Evolutionary conservation across 2,113 vertebrate species (phyloP).

Genomic region (Callospermophilus lateralis): DNA sequence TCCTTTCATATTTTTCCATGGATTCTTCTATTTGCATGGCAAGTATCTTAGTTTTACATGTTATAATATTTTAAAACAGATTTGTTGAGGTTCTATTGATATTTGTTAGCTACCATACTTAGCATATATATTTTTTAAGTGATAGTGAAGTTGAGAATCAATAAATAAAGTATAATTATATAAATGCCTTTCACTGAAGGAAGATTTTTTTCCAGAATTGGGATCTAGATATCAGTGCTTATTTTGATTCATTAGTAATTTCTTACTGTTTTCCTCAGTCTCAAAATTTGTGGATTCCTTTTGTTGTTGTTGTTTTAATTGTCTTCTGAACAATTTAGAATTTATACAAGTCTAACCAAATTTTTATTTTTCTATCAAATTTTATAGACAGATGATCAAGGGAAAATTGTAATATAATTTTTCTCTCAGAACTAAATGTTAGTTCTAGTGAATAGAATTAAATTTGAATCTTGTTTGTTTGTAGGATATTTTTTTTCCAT

Average conservation of each 20-base stretch:
- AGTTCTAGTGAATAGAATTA: background rate
- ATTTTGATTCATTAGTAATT: background rate
- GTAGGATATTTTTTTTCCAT: background rate
- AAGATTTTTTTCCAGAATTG: background rate
- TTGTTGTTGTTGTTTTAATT: background rate
- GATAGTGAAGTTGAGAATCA: conserved; percentile 18
- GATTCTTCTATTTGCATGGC: background rate
- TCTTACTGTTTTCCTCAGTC: background rate
- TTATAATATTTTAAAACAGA: conserved; percentile 3
- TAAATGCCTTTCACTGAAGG: background rate
- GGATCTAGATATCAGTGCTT: background rate
- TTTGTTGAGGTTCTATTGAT: background rate
- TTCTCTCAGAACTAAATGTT: background rate
- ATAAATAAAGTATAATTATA: background rate
- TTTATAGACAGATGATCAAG: background rate
- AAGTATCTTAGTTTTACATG: background rate
- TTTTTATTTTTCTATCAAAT: conserved; percentile 20
- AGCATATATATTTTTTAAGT: conserved; percentile 15
- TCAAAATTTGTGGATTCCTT: background rate
- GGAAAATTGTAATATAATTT: conserved; percentile 14
- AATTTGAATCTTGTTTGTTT: background rate
- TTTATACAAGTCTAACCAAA: background rate
- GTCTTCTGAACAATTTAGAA: background rate
- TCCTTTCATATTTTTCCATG: background rate
- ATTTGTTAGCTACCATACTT: conserved; percentile 11